Conservation (phyloP, 92 coral and sea anemone species). For the Paragorgia papillata region DNA sequence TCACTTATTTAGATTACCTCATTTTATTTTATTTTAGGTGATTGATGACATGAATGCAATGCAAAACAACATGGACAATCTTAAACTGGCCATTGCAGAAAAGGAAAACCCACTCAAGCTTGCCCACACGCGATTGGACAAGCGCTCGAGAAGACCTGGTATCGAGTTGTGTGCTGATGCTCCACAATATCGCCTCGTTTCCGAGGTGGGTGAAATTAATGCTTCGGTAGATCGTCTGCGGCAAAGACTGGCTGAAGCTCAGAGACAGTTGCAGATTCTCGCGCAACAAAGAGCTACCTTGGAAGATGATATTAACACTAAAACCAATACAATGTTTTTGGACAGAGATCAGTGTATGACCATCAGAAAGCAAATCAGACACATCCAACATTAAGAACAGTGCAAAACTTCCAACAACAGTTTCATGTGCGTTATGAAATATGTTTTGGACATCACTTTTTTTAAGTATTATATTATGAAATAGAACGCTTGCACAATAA, state of each 20-base stretch:
- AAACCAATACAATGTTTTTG: slow-evolving; percentile 89
- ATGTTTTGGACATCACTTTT: too few species aligned
- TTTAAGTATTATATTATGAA: too few species aligned
- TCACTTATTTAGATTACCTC: slow-evolving; percentile 7
- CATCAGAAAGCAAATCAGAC: slow-evolving; percentile 83
- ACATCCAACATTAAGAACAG: slow-evolving; percentile 79
- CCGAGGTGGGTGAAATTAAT: slow-evolving; percentile 91
- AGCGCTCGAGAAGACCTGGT: slow-evolving; percentile 94
- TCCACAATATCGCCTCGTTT: slow-evolving; percentile 91
- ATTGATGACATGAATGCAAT: slow-evolving; percentile 92
- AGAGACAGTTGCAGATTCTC: slow-evolving; percentile 80
- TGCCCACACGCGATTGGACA: slow-evolving; percentile 97
- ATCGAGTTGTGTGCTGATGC: slow-evolving; percentile 96
- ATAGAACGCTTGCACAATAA: too few species aligned
- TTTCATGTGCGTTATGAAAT: too few species aligned
- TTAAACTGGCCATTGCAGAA: slow-evolving; percentile 77
- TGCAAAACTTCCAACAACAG: too few species aligned
- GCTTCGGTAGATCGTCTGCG: slow-evolving; percentile 88
- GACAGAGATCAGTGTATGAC: slow-evolving; percentile 97
- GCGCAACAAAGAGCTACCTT: slow-evolving; percentile 83
- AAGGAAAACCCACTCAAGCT: slow-evolving; percentile 92
- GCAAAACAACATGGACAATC: slow-evolving; percentile 92
- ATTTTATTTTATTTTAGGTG: slow-evolving; percentile 52
- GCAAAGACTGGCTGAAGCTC: slow-evolving; percentile 92
- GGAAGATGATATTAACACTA: slow-evolving; percentile 96